A percentile compares a stretch with the other conserved stretches of the same genome.
These are phyloP conservation scores for Drosophila baimaii DNA, from an alignment of 1,140 invertebrate genomes.

Conservation along the genomic window DNA sequence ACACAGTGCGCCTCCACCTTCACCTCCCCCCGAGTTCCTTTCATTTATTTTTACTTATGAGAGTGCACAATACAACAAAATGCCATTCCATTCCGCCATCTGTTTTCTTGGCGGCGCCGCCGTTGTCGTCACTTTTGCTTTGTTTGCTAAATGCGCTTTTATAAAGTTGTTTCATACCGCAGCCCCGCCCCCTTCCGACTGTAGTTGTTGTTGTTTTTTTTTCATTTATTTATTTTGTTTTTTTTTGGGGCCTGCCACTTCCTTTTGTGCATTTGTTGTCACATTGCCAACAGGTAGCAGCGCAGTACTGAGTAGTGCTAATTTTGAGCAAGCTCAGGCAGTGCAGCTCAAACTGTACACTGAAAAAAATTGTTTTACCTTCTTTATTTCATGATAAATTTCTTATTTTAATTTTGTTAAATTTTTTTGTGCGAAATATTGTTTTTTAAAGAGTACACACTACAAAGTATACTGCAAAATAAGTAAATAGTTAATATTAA, in stretches of 20 bases:
- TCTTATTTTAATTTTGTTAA: too few relatives aligned
- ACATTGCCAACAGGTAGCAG: slow-evolving; percentile 66
- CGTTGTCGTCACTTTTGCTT: slow-evolving; percentile 66
- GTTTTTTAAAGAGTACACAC: too few relatives aligned
- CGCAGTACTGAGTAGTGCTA: slow-evolving; percentile 31
- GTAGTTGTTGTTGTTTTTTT: slow-evolving; percentile 10
- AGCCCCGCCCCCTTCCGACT: slow-evolving; percentile 15
- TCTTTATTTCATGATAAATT: not conserved
- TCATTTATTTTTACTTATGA: slow-evolving; percentile 34
- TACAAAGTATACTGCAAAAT: too few relatives aligned
- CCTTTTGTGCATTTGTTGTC: slow-evolving; percentile 70
- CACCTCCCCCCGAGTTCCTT: slow-evolving; percentile 10
- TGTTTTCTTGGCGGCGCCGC: slow-evolving; percentile 58
- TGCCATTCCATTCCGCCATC: slow-evolving; percentile 74
- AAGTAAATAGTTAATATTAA: too few relatives aligned
- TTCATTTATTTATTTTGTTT: slow-evolving; percentile 8
- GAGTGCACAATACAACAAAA: slow-evolving; percentile 63
- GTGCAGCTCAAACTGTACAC: slow-evolving; percentile 46
- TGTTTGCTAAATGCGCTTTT: slow-evolving; percentile 80
- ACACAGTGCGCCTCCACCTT: slow-evolving; percentile 30
- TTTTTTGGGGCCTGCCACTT: slow-evolving; percentile 61
- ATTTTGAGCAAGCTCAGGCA: slow-evolving; percentile 17
- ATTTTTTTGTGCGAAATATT: too few relatives aligned
- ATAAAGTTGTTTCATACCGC: slow-evolving; percentile 57
- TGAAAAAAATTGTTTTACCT: not conserved